Conservation (phyloP, 2,888 invertebrate genomes). For the Parnassius glacialis region DNA sequence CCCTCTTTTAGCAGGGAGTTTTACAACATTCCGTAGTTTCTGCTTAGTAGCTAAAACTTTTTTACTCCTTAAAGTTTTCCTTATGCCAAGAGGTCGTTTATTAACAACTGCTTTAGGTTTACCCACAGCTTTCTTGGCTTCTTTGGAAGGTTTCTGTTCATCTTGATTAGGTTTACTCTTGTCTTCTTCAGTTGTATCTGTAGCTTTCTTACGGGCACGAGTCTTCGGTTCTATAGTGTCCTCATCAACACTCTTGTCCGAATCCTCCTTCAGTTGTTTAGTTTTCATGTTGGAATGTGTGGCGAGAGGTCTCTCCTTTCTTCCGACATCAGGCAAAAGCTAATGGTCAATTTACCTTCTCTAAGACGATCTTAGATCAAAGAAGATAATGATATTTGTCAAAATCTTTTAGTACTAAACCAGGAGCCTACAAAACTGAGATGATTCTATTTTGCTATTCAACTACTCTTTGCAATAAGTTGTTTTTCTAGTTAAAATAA, state of each 20-base stretch:
- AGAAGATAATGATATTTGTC: too few species aligned
- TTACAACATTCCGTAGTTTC: constrained; percentile 62
- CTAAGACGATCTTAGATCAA: constrained; percentile 42
- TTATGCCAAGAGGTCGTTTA: constrained; percentile 71
- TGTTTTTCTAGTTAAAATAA: background rate
- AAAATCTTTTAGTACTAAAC: background rate
- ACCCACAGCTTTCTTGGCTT: constrained; percentile 57
- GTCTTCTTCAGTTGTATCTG: constrained; percentile 64
- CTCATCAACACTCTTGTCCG: constrained; percentile 71
- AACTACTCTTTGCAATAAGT: constrained; percentile 3
- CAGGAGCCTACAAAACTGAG: constrained; percentile 3
- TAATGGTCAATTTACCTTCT: constrained; percentile 42
- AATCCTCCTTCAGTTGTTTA: constrained; percentile 72
- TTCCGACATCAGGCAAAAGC: constrained; percentile 73
- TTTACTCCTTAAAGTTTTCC: constrained; percentile 69
- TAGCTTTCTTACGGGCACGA: constrained; percentile 73
- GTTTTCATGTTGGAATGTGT: constrained; percentile 80
- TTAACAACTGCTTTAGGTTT: constrained; percentile 68
- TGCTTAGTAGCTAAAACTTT: constrained; percentile 61
- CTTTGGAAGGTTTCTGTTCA: constrained; percentile 72
- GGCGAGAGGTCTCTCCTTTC: constrained; percentile 68
- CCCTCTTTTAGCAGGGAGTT: constrained; percentile 54
- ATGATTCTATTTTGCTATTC: constrained; percentile 3
- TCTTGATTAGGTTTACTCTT: constrained; percentile 62
- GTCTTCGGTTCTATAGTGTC: constrained; percentile 73